These are phyloP conservation scores for Promerops cafer DNA, from an alignment of 2,113 vertebrate species.

Conservation along the genomic window DNA sequence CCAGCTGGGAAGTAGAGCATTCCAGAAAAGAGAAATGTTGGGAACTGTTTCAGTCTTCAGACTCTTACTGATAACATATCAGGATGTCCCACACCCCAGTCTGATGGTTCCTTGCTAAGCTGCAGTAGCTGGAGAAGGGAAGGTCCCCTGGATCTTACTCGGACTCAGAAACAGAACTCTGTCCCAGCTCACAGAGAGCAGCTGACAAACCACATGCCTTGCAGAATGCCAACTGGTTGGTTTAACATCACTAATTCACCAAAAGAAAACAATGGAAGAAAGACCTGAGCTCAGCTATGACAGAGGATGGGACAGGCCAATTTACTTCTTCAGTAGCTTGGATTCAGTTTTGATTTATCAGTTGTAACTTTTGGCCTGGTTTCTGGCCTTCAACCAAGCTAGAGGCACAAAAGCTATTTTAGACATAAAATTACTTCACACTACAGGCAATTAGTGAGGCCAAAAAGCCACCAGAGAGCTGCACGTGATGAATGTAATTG, in stretches of 20 bases:
- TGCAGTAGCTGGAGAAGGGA: neutral
- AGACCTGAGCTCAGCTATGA: neutral
- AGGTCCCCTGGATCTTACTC: neutral
- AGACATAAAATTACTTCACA: neutral
- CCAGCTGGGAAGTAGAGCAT: neutral
- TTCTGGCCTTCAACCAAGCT: neutral
- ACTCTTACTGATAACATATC: rapidly evolving
- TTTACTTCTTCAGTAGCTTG: neutral
- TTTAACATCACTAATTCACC: neutral
- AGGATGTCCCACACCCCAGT: rapidly evolving
- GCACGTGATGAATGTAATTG: neutral
- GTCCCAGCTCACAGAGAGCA: neutral
- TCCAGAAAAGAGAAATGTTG: neutral
- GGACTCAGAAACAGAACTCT: neutral
- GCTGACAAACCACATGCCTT: neutral
- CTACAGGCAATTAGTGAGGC: conserved; percentile 17
- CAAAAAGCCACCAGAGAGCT: neutral
- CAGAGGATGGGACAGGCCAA: neutral
- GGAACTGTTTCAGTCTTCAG: neutral
- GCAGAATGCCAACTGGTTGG: neutral
- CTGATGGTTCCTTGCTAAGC: neutral
- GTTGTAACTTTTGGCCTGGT: neutral
- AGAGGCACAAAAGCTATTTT: neutral
- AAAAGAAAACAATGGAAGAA: neutral
- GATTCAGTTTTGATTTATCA: neutral